These are phyloP conservation scores for Nasonovia ribisnigri DNA, from an alignment of 2,888 invertebrate species.

Conservation along the genomic window DNA sequence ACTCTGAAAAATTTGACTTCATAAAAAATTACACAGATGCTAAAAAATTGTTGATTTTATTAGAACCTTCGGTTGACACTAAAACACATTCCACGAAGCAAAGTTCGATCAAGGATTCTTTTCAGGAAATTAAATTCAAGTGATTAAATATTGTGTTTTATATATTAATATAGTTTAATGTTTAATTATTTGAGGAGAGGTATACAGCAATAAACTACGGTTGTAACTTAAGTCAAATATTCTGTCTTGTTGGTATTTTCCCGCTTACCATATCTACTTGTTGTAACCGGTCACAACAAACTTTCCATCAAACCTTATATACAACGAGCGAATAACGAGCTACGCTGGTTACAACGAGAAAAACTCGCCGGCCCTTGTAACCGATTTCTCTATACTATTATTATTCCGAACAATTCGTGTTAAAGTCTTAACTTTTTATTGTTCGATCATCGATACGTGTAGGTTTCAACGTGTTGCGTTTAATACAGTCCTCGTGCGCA, in stretches of 20 bases:
- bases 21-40: not conserved
- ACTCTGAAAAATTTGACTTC: not conserved
- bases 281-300: not conserved
- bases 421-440: not conserved
- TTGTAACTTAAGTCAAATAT: not conserved
- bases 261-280: not conserved
- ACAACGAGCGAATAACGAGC: not conserved
- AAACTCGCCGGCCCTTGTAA: not conserved
- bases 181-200: not conserved
- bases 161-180: not conserved
- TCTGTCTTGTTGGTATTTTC: not conserved
- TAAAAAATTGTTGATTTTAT: not conserved
- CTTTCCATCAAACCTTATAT: not conserved
- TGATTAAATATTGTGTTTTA: not conserved
- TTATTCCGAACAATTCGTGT: not conserved
- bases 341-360: not conserved
- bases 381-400: not conserved
- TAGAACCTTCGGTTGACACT: not conserved
- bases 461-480: not conserved
- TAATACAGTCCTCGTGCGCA: not conserved
- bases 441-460: not conserved
- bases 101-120: not conserved
- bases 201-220: not conserved
- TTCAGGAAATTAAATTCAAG: not conserved
- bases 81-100: not conserved